Evolutionary conservation across 2,113 vertebrate species (phyloP).

Genomic region (Indicator maculatus): DNA sequence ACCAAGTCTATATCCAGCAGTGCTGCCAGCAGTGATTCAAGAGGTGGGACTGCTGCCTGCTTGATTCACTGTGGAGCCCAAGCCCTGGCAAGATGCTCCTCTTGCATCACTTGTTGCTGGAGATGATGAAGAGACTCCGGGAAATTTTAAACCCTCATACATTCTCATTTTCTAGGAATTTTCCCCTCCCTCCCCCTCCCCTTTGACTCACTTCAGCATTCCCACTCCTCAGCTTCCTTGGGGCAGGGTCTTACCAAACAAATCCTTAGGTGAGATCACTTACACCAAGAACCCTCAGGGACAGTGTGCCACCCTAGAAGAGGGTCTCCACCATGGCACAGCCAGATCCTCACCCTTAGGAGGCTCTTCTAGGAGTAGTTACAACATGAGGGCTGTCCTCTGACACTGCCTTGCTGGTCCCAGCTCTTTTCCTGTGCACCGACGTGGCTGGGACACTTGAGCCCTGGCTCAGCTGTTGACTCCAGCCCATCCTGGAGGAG

Average conservation of each 20-base stretch:
- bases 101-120: not conserved
- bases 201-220: not conserved
- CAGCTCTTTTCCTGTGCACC: not conserved
- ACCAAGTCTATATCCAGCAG: accelerated
- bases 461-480: not conserved
- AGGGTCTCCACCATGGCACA: accelerated
- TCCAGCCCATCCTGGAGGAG: not conserved
- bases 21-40: not conserved
- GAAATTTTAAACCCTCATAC: not conserved
- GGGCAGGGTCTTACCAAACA: not conserved
- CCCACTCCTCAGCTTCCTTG: accelerated
- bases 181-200: accelerated
- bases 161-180: not conserved
- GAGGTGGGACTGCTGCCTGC: not conserved
- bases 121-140: not conserved
- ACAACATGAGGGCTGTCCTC: not conserved
- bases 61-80: not conserved
- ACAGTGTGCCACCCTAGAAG: accelerated
- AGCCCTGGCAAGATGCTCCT: not conserved
- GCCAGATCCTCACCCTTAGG: not conserved
- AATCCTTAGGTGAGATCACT: not conserved
- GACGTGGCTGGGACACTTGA: not conserved
- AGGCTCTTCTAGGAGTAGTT: not conserved
- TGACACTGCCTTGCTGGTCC: not conserved
- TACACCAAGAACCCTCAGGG: not conserved